These are phyloP conservation scores for Regulus satrapa DNA, from an alignment of 2,113 vertebrate genomes.

Conservation along the genomic window DNA sequence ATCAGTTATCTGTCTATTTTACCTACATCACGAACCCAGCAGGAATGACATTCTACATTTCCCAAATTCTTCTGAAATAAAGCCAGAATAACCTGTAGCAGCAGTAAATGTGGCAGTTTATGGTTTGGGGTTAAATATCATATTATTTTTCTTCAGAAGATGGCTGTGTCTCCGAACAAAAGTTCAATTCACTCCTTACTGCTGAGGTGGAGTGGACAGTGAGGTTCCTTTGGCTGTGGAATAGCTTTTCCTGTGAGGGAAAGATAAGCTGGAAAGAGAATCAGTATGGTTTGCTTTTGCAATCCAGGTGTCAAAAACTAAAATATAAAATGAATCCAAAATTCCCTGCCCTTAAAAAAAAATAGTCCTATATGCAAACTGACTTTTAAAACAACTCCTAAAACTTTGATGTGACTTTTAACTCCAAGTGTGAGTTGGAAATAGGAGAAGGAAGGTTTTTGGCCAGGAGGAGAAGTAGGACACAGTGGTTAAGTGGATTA, in stretches of 20 bases:
- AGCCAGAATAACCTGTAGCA: neutral
- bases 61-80: neutral
- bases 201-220: neutral
- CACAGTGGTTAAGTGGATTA: neutral
- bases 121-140: neutral
- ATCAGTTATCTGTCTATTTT: neutral
- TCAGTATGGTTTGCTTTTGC: neutral
- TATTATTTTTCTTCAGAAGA: neutral
- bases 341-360: neutral
- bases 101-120: neutral
- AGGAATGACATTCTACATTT: accelerated
- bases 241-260: neutral
- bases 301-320: neutral
- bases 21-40: neutral
- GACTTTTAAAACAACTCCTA: neutral
- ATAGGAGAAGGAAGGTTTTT: neutral
- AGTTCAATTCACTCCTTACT: neutral
- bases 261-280: neutral
- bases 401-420: neutral
- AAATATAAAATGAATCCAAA: neutral
- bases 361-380: neutral
- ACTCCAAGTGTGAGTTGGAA: neutral
- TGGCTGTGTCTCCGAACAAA: neutral
- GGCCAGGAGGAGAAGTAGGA: neutral
- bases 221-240: neutral